Evolutionary conservation across 2,888 invertebrate genomes (phyloP).

Genomic region (Apotomis capreana): DNA sequence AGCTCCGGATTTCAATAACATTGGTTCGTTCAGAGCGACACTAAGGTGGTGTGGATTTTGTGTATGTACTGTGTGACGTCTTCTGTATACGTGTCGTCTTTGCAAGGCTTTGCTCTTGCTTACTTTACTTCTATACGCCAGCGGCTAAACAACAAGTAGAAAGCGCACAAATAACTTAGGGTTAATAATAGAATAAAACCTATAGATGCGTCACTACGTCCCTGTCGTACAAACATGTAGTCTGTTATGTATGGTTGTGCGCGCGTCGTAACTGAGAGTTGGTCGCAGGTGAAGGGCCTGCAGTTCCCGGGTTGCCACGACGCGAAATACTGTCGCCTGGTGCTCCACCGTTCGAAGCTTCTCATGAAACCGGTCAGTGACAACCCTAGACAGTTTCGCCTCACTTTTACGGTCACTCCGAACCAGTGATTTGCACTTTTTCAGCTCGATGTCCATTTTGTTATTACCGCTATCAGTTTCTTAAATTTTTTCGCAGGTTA

Average conservation of each 20-base stretch:
- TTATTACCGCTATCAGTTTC: constrained; percentile 52
- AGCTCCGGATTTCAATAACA: constrained; percentile 39
- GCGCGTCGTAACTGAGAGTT: constrained; percentile 69
- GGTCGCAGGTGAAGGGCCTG: constrained; percentile 95
- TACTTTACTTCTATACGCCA: constrained; percentile 40
- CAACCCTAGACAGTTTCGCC: constrained; percentile 56
- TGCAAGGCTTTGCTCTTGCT: constrained; percentile 70
- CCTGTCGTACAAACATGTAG: constrained; percentile 27
- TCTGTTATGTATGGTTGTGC: constrained; percentile 53
- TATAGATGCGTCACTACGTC: constrained; percentile 10
- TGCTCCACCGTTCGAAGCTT: constrained; percentile 98
- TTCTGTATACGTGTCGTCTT: constrained; percentile 65
- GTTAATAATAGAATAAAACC: constrained; percentile 2
- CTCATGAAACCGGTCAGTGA: constrained; percentile 97
- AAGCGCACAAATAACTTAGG: constrained; percentile 23
- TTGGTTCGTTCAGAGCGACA: constrained; percentile 62
- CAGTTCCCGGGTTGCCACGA: constrained; percentile 98
- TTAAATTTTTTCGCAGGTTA: constrained; percentile 52
- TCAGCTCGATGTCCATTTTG: constrained; percentile 58
- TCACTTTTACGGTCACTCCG: constrained; percentile 53
- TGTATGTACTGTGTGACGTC: constrained; percentile 56
- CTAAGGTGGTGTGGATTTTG: constrained; percentile 69
- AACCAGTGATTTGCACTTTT: constrained; percentile 60
- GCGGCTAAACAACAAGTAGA: constrained; percentile 18
- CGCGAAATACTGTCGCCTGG: constrained; percentile 97